Percentiles rank a stretch among this genome's conserved stretches.
Conservation (phyloP, 2,888 invertebrate species). For the Pachymerium ferrugineum region DNA sequence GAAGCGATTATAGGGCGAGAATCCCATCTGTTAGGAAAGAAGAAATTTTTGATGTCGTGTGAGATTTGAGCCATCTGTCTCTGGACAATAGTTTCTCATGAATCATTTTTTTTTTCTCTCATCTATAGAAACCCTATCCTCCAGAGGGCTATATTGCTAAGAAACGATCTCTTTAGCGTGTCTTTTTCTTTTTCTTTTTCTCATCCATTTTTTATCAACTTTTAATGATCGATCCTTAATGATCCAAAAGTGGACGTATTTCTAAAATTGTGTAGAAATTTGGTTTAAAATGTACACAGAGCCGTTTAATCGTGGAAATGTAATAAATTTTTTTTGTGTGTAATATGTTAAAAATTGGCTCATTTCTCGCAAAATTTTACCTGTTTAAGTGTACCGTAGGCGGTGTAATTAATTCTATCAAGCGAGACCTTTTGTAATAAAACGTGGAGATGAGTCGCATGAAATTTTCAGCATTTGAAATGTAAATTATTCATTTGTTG, state of each 20-base stretch:
- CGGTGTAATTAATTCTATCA: too few relatives aligned
- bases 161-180: neutral
- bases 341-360: too few relatives aligned
- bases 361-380: too few relatives aligned
- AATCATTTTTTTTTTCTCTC: neutral
- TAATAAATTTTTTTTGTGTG: too few relatives aligned
- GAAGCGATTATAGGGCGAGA: neutral
- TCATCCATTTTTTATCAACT: neutral
- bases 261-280: neutral
- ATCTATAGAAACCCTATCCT: neutral
- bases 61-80: conserved; percentile 9
- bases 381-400: too few relatives aligned
- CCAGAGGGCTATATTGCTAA: neutral
- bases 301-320: too few relatives aligned
- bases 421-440: too few relatives aligned
- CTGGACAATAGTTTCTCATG: neutral
- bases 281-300: neutral
- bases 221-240: neutral
- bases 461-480: too few relatives aligned
- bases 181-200: neutral
- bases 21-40: neutral
- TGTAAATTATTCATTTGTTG: too few relatives aligned
- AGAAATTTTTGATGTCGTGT: neutral
- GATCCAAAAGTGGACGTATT: neutral
- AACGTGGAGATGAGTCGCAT: too few relatives aligned